Percentiles rank a stretch among this genome's conserved stretches.
These are phyloP conservation scores for Drosophila falleni DNA, from an alignment of 2,888 invertebrate genomes.

Conservation along the genomic window DNA sequence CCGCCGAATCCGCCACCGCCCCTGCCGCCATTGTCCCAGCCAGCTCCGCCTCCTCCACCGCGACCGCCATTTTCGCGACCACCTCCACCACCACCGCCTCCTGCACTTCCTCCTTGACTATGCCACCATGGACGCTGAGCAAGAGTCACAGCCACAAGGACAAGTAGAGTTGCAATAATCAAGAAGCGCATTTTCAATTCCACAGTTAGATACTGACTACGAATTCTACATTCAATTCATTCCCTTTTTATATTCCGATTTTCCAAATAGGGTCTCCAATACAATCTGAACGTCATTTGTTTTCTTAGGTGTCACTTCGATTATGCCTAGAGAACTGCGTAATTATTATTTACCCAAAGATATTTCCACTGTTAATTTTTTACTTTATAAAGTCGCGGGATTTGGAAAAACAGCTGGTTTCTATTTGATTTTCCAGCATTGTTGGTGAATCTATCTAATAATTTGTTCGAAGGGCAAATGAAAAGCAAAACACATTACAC, in stretches of 20 bases:
- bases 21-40: not conserved
- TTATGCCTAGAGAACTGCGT: not conserved
- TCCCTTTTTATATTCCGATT: conserved; percentile 44
- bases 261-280: not conserved
- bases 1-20: conserved; percentile 2
- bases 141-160: conserved; percentile 29
- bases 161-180: conserved; percentile 41
- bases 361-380: not conserved
- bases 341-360: not conserved
- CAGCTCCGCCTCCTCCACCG: conserved; percentile 15
- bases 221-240: not conserved
- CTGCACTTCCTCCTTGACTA: conserved; percentile 2
- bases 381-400: no score
- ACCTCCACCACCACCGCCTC: not conserved
- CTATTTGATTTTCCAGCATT: no score
- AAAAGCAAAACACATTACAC: no score
- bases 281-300: not conserved
- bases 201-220: conserved; percentile 32
- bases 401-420: no score
- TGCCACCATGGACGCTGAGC: not conserved
- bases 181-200: conserved; percentile 48
- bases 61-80: no score
- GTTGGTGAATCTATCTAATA: no score
- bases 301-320: not conserved
- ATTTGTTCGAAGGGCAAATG: no score